Base-by-base conservation (phyloP, 1,140 invertebrate species). In the Proales similis region DNA sequence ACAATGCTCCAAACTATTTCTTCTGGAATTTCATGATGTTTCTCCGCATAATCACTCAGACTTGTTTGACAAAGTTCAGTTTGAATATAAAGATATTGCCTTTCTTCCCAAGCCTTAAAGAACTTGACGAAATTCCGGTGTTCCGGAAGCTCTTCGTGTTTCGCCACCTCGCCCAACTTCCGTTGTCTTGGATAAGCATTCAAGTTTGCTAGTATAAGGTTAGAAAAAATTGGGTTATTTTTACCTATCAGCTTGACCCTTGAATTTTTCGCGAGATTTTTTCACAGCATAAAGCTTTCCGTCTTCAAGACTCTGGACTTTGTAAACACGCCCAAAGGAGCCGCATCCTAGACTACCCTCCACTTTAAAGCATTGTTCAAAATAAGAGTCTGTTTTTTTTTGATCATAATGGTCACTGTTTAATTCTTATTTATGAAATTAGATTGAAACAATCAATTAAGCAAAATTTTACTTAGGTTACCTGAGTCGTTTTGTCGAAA, bases 101-200 rank as follows among this genome's bases (percentile, higher is more conserved):
- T 77, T 69, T 87, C 84, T 72, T 87, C 84, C 85, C 85, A 87
- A 1, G 85, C 85, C 53, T 79, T 77, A 62, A 80, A 79, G 65
- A 85, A 82, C 48, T 77, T 71, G 5, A 87, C 81, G 69, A 83
- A 81, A 73, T 87, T 84, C 6, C 75, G 75, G 72, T 86, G 82
- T 4, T 77, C 72, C 14, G 82, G 81, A 63, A 87, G 74, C 62
- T 79, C 76, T 67, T 85, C 83, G 70, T 85, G 82, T 63, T 84
- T 81, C 14, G 79, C 75, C 1, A 86, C 84, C 77, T 87, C 85
- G 67, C 82, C 79, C 39, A 85, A 70, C 57, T 81, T 81, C 49
- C 81, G 70, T 26, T 79, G 73, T 38, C 80, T 79, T 48, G 61
- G 53, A 66, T 26, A 48, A 24, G 0, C 42, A 30, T 38, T 38